Conservation (phyloP, 1,140 invertebrate species). For the Brachionus asplanchnoidis region DNA sequence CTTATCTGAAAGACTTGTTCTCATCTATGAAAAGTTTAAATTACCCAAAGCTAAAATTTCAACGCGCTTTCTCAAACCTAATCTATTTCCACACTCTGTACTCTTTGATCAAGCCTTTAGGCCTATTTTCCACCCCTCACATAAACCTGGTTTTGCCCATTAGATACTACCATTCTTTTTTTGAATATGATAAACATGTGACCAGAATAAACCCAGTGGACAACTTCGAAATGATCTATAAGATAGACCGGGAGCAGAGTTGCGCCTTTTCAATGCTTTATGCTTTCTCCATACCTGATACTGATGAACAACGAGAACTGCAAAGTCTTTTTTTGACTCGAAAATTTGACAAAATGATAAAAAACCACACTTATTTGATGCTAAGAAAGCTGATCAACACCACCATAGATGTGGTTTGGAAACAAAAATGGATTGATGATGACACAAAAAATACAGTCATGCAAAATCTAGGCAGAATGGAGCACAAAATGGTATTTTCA, state of each 20-base stretch:
- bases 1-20: background rate
- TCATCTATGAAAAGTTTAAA: background rate
- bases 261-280: conserved; percentile 17
- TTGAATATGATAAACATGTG: background rate
- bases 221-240: conserved; percentile 6
- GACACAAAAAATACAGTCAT: background rate
- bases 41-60: background rate
- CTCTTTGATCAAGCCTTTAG: background rate
- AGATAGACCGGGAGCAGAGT: background rate
- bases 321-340: conserved; percentile 24
- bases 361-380: background rate
- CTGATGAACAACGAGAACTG: background rate
- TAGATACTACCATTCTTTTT: conserved; percentile 21
- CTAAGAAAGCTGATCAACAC: background rate
- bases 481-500: conserved; percentile 14
- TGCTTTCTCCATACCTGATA: background rate
- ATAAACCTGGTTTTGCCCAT: background rate
- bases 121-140: background rate
- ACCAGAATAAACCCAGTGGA: background rate
- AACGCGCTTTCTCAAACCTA: conserved; percentile 20
- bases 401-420: background rate
- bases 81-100: background rate
- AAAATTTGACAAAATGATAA: conserved; percentile 14
- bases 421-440: conserved; percentile 40
- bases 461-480: background rate